These are phyloP conservation scores for Hypomesus transpacificus DNA, from an alignment of 2,113 vertebrate genomes.

Conservation along the genomic window DNA sequence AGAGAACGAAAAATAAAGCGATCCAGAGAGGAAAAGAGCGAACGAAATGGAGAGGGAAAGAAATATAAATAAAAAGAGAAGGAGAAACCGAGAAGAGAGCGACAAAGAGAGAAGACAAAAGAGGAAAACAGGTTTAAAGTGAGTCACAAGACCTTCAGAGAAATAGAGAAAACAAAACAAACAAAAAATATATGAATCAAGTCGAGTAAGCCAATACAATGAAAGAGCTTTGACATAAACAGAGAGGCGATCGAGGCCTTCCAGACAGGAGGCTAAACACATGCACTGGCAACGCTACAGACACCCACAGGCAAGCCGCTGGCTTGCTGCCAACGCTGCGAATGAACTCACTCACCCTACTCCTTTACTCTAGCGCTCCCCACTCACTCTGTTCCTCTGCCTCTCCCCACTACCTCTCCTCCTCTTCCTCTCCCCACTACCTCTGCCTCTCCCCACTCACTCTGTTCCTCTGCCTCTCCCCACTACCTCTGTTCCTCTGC, in stretches of 20 bases:
- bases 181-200: constrained; percentile 59
- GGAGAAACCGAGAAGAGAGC: background rate
- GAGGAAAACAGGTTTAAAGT: constrained; percentile 40
- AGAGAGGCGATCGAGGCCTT: constrained; percentile 59
- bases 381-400: background rate
- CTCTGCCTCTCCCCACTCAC: background rate
- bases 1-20: background rate
- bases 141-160: constrained; percentile 49
- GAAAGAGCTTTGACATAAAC: constrained; percentile 65
- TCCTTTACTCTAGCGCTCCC: background rate
- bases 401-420: constrained; percentile 1
- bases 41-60: background rate
- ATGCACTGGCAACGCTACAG: constrained; percentile 72
- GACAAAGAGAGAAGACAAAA: too few relatives aligned
- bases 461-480: background rate
- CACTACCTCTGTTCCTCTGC: background rate
- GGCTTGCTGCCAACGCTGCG: constrained; percentile 63
- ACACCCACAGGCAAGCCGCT: constrained; percentile 72
- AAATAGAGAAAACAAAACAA: constrained; percentile 17
- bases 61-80: background rate
- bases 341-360: constrained; percentile 73
- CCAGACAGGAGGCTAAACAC: constrained; percentile 75
- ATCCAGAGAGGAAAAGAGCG: background rate
- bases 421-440: constrained; percentile 3
- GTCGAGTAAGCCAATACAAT: constrained; percentile 60